These are phyloP conservation scores for Leontocebus nigricollis DNA, from an alignment of 2,797 vertebrate genomes.

Conservation along the genomic window DNA sequence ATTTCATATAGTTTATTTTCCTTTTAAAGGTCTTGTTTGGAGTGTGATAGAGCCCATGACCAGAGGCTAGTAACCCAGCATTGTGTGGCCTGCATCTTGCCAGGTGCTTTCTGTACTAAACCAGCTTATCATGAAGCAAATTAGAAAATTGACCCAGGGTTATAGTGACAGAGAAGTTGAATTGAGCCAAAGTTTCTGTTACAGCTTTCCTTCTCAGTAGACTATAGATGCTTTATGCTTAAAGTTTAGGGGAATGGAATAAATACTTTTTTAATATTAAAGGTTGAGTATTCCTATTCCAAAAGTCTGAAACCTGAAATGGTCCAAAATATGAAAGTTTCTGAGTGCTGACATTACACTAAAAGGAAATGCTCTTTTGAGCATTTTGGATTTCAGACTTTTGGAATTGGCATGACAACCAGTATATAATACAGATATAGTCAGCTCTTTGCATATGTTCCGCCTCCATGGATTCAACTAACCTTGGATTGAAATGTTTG, in stretches of 20 bases:
- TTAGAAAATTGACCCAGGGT: neutral
- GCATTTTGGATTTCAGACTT: neutral
- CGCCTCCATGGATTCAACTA: neutral
- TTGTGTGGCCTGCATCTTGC: neutral
- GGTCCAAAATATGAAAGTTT: neutral
- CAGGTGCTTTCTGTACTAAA: too few relatives aligned
- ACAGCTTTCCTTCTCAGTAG: neutral
- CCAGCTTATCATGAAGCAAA: neutral
- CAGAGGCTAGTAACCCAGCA: neutral
- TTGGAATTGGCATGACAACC: neutral
- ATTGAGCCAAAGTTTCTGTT: neutral
- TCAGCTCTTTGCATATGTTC: neutral
- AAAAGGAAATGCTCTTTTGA: neutral
- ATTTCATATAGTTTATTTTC: neutral
- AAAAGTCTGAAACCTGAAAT: neutral
- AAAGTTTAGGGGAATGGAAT: neutral
- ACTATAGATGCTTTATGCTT: neutral
- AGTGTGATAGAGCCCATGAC: neutral
- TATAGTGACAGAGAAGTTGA: neutral
- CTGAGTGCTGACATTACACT: neutral
- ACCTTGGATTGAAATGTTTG: neutral
- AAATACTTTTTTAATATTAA: neutral
- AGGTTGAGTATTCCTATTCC: neutral
- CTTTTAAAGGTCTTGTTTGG: neutral
- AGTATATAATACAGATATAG: neutral